Evolutionary conservation across 2,888 invertebrate species (phyloP).

Genomic region (Hecatera dysodea): DNA sequence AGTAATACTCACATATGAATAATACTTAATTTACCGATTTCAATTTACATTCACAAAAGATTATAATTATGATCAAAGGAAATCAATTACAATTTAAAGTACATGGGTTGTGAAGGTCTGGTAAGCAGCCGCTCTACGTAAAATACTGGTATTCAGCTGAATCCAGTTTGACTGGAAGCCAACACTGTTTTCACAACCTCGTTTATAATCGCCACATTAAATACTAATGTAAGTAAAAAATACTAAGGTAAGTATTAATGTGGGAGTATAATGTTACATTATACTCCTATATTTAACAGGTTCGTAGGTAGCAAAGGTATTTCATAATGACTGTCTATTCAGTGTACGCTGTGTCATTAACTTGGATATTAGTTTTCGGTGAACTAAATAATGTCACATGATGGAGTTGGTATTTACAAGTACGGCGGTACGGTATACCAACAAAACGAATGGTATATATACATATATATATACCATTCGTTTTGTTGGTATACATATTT

Average conservation of each 20-base stretch:
- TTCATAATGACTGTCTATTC: slow-evolving; percentile 49
- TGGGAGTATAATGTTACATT: background rate
- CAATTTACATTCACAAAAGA: slow-evolving; percentile 37
- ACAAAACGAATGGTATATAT: background rate
- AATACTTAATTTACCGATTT: background rate
- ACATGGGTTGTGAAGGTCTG: background rate
- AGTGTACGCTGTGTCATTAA: slow-evolving; percentile 37
- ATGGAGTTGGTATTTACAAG: slow-evolving; percentile 9
- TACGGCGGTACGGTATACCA: background rate
- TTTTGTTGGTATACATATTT: no score
- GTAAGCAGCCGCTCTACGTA: no score
- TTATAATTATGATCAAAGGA: slow-evolving; percentile 17
- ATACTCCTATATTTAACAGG: background rate
- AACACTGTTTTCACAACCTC: no score
- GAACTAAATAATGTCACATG: slow-evolving; percentile 39
- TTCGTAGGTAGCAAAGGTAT: slow-evolving; percentile 33
- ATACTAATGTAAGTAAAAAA: no score
- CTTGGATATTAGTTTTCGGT: slow-evolving; percentile 51
- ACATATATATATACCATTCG: no score
- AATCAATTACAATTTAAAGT: slow-evolving; percentile 14
- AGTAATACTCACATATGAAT: background rate
- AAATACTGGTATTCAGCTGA: no score
- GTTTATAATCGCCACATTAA: no score
- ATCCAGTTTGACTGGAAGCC: no score
- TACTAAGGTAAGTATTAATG: background rate